phyloP scores from a whole-genome alignment of 2,888 invertebrate genomes.

The Galerucella nymphaeae region DNA sequence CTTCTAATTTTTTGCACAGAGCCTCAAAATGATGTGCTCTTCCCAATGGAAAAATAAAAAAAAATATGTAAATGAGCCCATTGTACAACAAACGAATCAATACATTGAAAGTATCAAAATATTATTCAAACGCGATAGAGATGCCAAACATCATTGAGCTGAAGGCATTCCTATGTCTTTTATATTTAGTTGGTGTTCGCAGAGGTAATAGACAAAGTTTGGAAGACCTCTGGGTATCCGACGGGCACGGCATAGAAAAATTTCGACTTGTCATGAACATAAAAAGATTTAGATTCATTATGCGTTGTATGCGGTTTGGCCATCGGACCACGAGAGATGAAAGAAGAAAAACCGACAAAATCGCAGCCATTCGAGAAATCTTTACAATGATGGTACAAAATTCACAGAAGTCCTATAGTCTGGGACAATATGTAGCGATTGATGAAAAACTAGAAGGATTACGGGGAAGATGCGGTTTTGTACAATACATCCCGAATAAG shows the following conservation, averaged over 20 bases:
- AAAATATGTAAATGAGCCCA: too few relatives aligned
- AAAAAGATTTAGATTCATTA: not conserved
- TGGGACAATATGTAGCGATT: conserved; percentile 49
- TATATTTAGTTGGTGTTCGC: conserved; percentile 24
- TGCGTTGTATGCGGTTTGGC: conserved; percentile 1
- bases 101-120: too few relatives aligned
- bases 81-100: too few relatives aligned
- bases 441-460: too few relatives aligned
- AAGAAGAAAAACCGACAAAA: conserved; percentile 29
- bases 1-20: too few relatives aligned
- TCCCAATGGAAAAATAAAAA: too few relatives aligned
- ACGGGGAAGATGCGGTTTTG: conserved; percentile 48
- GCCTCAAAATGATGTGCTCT: too few relatives aligned
- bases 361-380: conserved; percentile 27
- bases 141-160: too few relatives aligned
- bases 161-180: conserved; percentile 17
- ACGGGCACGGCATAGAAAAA: not conserved
- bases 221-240: conserved; percentile 12
- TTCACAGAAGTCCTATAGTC: conserved; percentile 37
- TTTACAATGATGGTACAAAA: conserved; percentile 28
- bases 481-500: conserved; percentile 54
- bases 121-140: conserved; percentile 25
- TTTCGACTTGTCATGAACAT: not conserved
- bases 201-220: conserved; percentile 16
- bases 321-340: conserved; percentile 8